Base-by-base conservation (phyloP, 2,113 vertebrate genomes). In the Mystacornis crossleyi region DNA sequence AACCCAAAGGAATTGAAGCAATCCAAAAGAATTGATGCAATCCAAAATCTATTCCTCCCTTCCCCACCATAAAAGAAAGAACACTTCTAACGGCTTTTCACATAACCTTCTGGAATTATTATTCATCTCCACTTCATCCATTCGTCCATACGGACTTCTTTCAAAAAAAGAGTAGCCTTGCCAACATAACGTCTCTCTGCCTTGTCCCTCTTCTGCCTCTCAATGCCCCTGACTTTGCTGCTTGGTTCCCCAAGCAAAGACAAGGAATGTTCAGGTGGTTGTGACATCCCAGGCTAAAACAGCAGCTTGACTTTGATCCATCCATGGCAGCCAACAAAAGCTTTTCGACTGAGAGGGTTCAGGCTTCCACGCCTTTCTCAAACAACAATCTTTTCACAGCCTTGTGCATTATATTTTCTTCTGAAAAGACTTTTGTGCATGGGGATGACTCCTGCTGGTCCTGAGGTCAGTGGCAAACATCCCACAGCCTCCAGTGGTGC, bases 401-500 rank as follows among this genome's bases (percentile, higher is more conserved):
- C 33, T 89, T 95, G 64, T 91, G 75, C 60, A 84, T 94, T 96
- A 89, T 95, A 47, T 88, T 86, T 64, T 26, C 18, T 78, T 81
- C 90, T 96, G 82, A 95, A 96, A 97, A 93, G 88, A 54, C 90
- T 92, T 94, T 75, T 96, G 90, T 94, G 65, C 61, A 12, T 0
- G 21, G 53, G 40, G 80, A 88, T 90, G 55, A 50, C 75, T 83
- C 80, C 92, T 89, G 86, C 93, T 90, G 81, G 60, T 86, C 67
- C 90, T 92, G 90, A 95, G 90, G 85, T 93, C 93, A 84, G 48
- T 50, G 69, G 40, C 72, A 74, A 96, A 55, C 58, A 45, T 50
- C 79, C 64, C 71, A 36, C 33, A 83, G 69, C 81, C 31, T 78
- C 48, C 69, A 84, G 65, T 3, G 2, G 69, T 9, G 61, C 90